A percentile compares a stretch with the other conserved stretches of the same genome.
phyloP scores from a whole-genome alignment of 2,888 invertebrate genomes.

The Hirtodrosophila trivittata region DNA sequence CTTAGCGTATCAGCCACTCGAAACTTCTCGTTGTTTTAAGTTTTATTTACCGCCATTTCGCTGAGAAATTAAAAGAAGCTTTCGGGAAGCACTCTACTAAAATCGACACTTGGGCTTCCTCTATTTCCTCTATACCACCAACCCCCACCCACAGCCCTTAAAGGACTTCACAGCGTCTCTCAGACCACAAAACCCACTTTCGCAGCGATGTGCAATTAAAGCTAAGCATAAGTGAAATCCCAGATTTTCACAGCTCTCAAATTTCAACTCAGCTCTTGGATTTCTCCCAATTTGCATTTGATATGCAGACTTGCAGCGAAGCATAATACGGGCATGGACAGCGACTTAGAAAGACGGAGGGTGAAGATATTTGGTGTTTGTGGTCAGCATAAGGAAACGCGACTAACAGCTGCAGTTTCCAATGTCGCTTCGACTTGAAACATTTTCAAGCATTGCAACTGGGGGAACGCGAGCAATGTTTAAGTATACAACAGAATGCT shows the following conservation, averaged over 20 bases:
- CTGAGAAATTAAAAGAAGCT: slow-evolving; percentile 44
- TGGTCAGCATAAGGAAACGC: slow-evolving; percentile 8
- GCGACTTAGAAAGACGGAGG: background rate
- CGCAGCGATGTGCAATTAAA: slow-evolving; percentile 60
- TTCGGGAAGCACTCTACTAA: slow-evolving; percentile 47
- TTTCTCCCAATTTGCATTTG: slow-evolving; percentile 53
- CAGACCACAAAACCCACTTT: background rate
- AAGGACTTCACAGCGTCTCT: slow-evolving; percentile 5
- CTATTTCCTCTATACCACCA: background rate
- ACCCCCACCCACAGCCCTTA: background rate
- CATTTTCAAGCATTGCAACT: no score
- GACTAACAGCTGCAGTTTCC: no score
- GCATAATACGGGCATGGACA: no score
- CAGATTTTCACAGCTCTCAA: slow-evolving; percentile 21
- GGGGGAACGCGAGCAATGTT: no score
- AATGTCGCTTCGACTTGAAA: no score
- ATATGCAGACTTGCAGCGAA: slow-evolving; percentile 23
- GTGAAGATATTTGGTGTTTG: slow-evolving; percentile 18
- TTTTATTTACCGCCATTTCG: slow-evolving; percentile 39
- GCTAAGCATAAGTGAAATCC: slow-evolving; percentile 54
- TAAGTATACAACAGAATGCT: no score
- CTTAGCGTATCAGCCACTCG: background rate
- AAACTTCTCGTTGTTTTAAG: slow-evolving; percentile 40
- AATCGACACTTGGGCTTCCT: slow-evolving; percentile 50
- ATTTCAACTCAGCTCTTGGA: background rate